These are phyloP conservation scores for Actinemys pallida DNA, from an alignment of 2,113 vertebrate genomes.

Conservation along the genomic window DNA sequence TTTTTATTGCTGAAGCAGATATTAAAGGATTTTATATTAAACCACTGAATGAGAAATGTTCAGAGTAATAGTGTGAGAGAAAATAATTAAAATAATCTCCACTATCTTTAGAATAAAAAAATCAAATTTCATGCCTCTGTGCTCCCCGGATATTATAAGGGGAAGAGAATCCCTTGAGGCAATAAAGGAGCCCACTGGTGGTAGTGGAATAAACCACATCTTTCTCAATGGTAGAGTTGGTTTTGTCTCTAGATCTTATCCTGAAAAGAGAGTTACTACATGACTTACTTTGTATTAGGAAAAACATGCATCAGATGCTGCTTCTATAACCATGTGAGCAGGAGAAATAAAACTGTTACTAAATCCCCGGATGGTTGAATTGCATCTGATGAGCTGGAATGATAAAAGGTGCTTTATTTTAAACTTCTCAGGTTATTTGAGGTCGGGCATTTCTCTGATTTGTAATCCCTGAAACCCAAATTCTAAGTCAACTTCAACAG, in stretches of 20 bases:
- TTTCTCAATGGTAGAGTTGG: not conserved
- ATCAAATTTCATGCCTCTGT: slow-evolving; percentile 51
- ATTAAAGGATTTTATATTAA: slow-evolving; percentile 49
- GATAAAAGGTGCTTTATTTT: not conserved
- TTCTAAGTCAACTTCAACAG: not conserved
- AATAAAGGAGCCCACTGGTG: not conserved
- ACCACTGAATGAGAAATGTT: slow-evolving; percentile 36
- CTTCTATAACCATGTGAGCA: fast-evolving
- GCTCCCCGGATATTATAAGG: slow-evolving; percentile 20
- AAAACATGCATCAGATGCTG: not conserved
- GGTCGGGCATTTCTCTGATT: not conserved
- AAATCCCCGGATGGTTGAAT: not conserved
- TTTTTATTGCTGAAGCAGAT: slow-evolving; percentile 46
- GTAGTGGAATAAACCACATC: not conserved
- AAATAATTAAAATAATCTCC: slow-evolving; percentile 57
- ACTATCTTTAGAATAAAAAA: slow-evolving; percentile 54
- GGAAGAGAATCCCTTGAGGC: not conserved
- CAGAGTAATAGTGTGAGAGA: not conserved
- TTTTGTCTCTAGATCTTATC: not conserved
- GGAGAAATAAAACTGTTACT: not conserved
- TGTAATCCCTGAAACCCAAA: not conserved
- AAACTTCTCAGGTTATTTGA: not conserved
- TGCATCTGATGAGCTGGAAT: not conserved
- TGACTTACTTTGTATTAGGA: fast-evolving
- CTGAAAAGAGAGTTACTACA: not conserved